phyloP scores from a whole-genome alignment of 2,113 vertebrate genomes.

The Hiodon tergisus region DNA sequence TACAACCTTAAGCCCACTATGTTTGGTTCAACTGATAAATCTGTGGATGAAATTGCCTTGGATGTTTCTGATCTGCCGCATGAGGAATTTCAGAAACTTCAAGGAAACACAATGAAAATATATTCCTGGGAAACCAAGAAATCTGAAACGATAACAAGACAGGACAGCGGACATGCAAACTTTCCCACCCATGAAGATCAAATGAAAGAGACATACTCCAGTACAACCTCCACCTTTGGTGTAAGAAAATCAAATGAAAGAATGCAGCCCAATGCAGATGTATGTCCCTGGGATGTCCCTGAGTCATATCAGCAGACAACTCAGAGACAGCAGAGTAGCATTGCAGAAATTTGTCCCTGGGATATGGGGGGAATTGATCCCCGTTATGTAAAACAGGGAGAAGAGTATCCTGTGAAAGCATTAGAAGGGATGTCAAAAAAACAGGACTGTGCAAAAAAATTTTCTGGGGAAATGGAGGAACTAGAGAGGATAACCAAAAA shows the following conservation, averaged over 20 bases:
- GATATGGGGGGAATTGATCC: conserved; percentile 47
- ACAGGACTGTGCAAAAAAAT: conserved; percentile 22
- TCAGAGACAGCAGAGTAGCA: conserved; percentile 35
- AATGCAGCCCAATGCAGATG: background rate
- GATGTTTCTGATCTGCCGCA: too few species aligned
- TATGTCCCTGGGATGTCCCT: conserved; percentile 43
- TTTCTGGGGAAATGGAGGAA: background rate
- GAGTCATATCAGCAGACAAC: background rate
- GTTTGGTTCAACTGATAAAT: background rate
- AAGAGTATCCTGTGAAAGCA: background rate
- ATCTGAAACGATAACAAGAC: background rate
- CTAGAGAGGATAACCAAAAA: background rate
- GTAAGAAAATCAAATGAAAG: background rate
- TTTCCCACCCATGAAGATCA: background rate
- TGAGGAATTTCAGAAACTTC: too few species aligned
- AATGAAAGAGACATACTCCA: background rate
- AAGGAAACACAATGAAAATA: conserved; percentile 18
- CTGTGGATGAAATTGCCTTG: background rate
- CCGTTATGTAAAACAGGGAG: background rate
- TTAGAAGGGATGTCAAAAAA: background rate
- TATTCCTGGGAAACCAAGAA: conserved; percentile 40
- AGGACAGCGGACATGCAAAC: background rate
- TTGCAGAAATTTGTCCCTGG: conserved; percentile 49
- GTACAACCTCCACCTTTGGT: too few species aligned
- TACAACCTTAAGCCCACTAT: background rate